Conservation (phyloP, 2,888 invertebrate genomes). For the Eupeodes luniger region DNA sequence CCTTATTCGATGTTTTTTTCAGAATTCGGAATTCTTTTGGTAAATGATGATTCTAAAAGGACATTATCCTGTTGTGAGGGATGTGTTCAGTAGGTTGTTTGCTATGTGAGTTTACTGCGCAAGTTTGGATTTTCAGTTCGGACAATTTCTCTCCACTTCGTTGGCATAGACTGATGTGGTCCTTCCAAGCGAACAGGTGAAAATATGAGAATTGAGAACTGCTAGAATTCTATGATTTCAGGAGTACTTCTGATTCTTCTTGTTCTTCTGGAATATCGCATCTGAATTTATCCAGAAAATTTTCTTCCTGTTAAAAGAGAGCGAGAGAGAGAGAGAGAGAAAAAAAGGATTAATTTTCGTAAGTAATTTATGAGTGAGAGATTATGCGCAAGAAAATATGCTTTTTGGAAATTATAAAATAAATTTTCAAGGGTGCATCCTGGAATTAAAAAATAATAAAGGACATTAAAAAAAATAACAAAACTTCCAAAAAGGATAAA, state of each 20-base stretch:
- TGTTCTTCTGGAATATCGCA: conserved; percentile 4
- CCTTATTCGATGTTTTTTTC: conserved; percentile 51
- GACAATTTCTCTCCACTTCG: conserved; percentile 15
- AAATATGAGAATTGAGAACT: conserved; percentile 59
- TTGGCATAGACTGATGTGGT: not conserved
- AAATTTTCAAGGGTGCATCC: conserved; percentile 75
- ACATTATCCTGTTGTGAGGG: conserved; percentile 44
- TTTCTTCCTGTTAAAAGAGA: conserved; percentile 61
- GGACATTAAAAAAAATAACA: not conserved
- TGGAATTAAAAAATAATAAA: conserved; percentile 46
- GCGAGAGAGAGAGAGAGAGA: not conserved
- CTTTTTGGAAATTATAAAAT: conserved; percentile 42
- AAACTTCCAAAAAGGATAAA: not conserved
- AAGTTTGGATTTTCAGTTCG: conserved; percentile 9
- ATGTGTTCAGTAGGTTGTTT: conserved; percentile 35
- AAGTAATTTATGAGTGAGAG: conserved; percentile 22
- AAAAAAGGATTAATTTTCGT: conserved; percentile 16
- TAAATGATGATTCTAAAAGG: conserved; percentile 27
- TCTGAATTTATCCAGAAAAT: conserved; percentile 1
- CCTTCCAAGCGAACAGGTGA: conserved; percentile 66
- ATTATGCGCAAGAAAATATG: conserved; percentile 45
- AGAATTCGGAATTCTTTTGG: not conserved
- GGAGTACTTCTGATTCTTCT: conserved; percentile 24
- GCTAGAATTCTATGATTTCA: conserved; percentile 59
- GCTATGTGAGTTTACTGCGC: conserved; percentile 30